Conservation (phyloP, 2,888 invertebrate genomes). For the Drosophila algonquin region DNA sequence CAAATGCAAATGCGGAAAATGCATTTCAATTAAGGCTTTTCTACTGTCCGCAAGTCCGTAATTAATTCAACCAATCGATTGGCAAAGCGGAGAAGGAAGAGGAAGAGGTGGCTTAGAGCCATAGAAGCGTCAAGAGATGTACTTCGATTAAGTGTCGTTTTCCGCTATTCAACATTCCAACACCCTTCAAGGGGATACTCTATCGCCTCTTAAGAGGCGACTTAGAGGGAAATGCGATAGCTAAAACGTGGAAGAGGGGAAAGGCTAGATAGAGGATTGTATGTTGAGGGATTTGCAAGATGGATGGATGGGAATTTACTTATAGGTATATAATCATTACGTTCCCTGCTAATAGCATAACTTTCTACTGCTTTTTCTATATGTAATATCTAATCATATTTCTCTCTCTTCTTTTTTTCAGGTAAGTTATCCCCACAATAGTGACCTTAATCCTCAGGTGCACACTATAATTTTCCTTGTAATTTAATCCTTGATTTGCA, state of each 20-base stretch:
- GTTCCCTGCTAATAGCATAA: no score
- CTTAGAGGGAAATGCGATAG: neutral
- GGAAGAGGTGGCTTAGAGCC: neutral
- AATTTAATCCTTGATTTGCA: neutral
- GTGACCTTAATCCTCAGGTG: neutral
- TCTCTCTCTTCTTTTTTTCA: neutral
- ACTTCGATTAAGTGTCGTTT: neutral
- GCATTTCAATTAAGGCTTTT: constrained; percentile 60
- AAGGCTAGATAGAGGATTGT: neutral
- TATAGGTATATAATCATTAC: neutral
- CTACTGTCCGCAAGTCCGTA: constrained; percentile 25
- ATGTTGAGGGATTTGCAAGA: neutral
- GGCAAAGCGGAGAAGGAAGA: neutral
- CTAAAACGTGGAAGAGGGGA: neutral
- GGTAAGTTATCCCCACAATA: neutral
- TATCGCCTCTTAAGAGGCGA: neutral
- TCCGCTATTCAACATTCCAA: neutral
- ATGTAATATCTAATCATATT: neutral
- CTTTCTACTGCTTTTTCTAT: no score
- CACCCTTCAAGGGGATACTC: neutral
- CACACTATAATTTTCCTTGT: neutral
- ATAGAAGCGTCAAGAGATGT: constrained; percentile 1
- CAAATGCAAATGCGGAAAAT: constrained; percentile 39
- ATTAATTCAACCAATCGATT: constrained; percentile 51
- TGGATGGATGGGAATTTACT: neutral